phyloP scores from a whole-genome alignment of 2,888 invertebrate genomes.

The Drosophila meridionalis region DNA sequence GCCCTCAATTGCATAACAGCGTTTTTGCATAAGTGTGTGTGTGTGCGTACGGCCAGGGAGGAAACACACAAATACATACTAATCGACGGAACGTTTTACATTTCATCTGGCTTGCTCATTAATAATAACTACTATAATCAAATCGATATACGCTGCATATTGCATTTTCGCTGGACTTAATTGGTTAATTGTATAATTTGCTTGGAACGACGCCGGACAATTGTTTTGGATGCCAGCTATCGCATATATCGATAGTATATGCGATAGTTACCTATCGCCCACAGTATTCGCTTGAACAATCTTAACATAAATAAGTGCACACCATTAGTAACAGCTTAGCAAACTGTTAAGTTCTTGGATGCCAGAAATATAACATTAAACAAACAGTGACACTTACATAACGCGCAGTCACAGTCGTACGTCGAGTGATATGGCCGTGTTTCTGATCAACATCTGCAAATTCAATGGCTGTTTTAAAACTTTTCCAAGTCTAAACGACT shows the following conservation, averaged over 20 bases:
- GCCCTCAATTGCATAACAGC: conserved; percentile 83
- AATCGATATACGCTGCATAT: conserved; percentile 38
- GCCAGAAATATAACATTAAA: conserved; percentile 45
- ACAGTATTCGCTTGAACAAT: conserved; percentile 67
- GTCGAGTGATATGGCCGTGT: conserved; percentile 91
- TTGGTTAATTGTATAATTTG: conserved; percentile 15
- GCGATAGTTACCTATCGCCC: conserved; percentile 44
- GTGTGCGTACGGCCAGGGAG: conserved; percentile 69
- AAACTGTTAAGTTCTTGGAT: conserved; percentile 43
- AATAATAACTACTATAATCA: conserved; percentile 26
- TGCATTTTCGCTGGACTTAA: conserved; percentile 34
- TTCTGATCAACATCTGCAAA: conserved; percentile 95
- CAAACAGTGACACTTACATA: conserved; percentile 59
- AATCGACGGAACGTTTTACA: conserved; percentile 35
- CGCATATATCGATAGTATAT: conserved; percentile 52
- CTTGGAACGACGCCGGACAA: conserved; percentile 24
- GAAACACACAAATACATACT: conserved; percentile 65
- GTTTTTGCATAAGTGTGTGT: conserved; percentile 71
- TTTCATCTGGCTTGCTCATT: conserved; percentile 24
- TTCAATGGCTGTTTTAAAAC: conserved; percentile 94
- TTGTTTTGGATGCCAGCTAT: conserved; percentile 51
- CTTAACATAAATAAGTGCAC: conserved; percentile 52
- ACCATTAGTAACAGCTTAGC: conserved; percentile 49
- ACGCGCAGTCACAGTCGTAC: conserved; percentile 83
- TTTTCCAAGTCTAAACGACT: conserved; percentile 91